Base-by-base conservation (phyloP, 2,888 invertebrate species). In the Smittia sp. region DNA sequence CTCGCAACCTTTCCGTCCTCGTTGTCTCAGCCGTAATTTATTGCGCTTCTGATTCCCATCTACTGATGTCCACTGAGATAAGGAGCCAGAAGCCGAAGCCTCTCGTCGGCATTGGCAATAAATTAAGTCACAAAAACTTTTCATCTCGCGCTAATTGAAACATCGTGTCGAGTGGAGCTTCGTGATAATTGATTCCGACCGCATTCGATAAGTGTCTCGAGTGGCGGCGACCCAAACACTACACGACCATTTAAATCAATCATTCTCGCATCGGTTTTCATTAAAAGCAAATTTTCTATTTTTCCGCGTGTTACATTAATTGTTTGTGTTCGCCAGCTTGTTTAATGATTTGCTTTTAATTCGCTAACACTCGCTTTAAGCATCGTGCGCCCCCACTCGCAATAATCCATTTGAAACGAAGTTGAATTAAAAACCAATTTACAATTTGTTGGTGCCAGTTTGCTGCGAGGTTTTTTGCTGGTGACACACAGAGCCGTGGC, bases 391-490 rank as follows among this genome's bases (percentile, higher is more conserved):
- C 9, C 25, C 3, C 11, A 25, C 7, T 24, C 27, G 15, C 25
- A 63, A n/a, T n/a, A n/a, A 58, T 54, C 69, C 15, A 22, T 52
- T 15, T 70, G 54, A 18, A 72, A n/a, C 25, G 54, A 27, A 63
- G 63, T 62, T 24, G 22, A 72, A 72, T 72, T 72, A 72, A 72
- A 72, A 58, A 72, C 54, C 72, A 72, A 72, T 72, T 72, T 62
- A 72, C 69, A 69, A 69, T 69, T 69, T 69, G 69, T 69, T 67
- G 69, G 69, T 69, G 69, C 69, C 69, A 69, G 69, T 69, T 32
- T 15, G 63, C 63, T 63, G 1, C 24, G 20, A 22, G 13, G 22
- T 25, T n/a, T 67, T 67, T 41, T 67, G 22, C 22, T 67, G 72
- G 72, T 72, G 72, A 62, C 72, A 72, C 72, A 58, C 72, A 72